Base-by-base conservation (phyloP, 2,797 vertebrate genomes). In the Microchirus variegatus region DNA sequence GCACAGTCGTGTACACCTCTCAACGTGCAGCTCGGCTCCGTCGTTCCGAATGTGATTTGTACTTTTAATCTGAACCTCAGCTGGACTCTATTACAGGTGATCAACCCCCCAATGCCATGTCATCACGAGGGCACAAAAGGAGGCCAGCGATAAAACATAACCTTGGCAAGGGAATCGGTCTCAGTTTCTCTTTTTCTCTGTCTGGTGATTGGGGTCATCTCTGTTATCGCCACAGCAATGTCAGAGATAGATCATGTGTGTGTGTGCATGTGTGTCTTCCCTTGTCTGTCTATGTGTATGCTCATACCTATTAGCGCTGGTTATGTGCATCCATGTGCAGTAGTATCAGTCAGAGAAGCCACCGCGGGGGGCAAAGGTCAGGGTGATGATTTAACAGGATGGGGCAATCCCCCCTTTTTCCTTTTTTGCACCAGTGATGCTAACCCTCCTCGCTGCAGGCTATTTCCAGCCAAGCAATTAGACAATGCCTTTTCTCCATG, bases 151-250 rank as follows among this genome's bases (percentile, higher is more conserved):
- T 91, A 82, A 87, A 84, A 77, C 22, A 43, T 51, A 73, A 73
- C 80, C 84, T 75, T 84, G 80, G 65, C 41, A 7, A 68, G 57
- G 48, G 48, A 66, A 65, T 46, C 42, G 40, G 16, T 37, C 36
- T 59, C 57, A 36, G 69, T 84, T 85, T 78, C 55, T 70, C 70
- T 70, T 84, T 79, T 71, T 54, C 73, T 70, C 43, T 41, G 68
- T 61, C 70, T 78, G 71, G 81, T 90, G 85, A 90, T 92, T 91
- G 92, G 87, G 89, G 90, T 92, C 90, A 87, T 89, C 85, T 68
- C 66, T 66, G 61, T 88, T 85, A 91, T 88, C 58, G 60, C 86
- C 67, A 12, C 66, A 45, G 82, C n/a, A 31, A 60, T 82, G 87
- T 82, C 81, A 62, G 64, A 71, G 77, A 89, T 87, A 41, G 73